These are phyloP conservation scores for Takifugu flavidus DNA, from an alignment of 2,113 vertebrate species.

Conservation along the genomic window DNA sequence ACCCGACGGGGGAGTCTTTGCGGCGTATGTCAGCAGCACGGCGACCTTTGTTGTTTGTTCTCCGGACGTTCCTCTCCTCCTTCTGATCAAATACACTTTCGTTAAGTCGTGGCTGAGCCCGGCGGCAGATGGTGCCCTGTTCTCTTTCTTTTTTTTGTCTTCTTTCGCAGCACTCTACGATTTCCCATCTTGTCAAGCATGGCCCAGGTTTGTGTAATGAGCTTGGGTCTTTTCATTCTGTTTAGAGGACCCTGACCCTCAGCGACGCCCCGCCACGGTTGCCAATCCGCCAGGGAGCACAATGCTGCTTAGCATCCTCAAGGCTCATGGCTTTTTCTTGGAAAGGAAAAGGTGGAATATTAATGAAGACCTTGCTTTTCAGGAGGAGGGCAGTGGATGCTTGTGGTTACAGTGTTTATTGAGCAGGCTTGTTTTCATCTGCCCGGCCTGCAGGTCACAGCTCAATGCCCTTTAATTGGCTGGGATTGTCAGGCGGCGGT, in stretches of 20 bases:
- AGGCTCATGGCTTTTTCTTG: constrained; percentile 47
- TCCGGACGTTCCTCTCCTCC: constrained; percentile 25
- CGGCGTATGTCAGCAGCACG: constrained; percentile 28
- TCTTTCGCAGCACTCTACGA: constrained; percentile 77
- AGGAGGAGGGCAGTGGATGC: constrained; percentile 46
- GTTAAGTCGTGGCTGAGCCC: constrained; percentile 64
- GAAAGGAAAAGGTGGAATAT: constrained; percentile 68
- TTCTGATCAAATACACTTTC: constrained; percentile 49
- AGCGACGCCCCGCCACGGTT: constrained; percentile 70
- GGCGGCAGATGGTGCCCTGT: constrained; percentile 80
- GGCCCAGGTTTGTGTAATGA: constrained; percentile 81
- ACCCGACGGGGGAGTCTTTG: constrained; percentile 14
- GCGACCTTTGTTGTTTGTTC: constrained; percentile 18
- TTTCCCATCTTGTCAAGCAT: constrained; percentile 83
- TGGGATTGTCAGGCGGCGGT: constrained; percentile 74
- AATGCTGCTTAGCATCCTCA: constrained; percentile 68
- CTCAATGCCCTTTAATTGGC: constrained; percentile 78
- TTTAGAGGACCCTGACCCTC: constrained; percentile 79
- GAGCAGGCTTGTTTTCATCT: constrained; percentile 62
- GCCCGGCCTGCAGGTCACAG: constrained; percentile 61
- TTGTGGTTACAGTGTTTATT: constrained; percentile 65
- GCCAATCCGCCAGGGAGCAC: constrained; percentile 68
- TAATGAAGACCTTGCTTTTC: constrained; percentile 70
- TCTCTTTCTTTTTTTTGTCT: constrained; percentile 64
- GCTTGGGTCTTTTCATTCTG: constrained; percentile 77